Evolutionary conservation across 2,888 invertebrate genomes (phyloP).

Genomic region (Melikaiella ostensackeni): DNA sequence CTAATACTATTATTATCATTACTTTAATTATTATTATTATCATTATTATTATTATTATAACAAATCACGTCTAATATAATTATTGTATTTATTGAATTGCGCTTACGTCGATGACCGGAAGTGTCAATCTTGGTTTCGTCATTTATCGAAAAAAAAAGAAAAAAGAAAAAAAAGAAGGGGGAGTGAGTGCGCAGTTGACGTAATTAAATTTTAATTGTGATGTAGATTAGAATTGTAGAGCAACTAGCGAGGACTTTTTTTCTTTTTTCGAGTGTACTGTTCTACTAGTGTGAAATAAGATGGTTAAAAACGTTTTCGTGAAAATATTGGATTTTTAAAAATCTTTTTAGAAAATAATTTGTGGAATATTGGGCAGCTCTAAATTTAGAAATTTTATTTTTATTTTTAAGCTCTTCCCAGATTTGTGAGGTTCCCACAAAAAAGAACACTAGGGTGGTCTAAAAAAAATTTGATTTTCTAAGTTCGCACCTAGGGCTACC

Average conservation of each 20-base stretch:
- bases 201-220: conserved; percentile 61
- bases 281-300: neutral
- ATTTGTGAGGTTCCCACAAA: no score
- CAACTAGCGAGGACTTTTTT: conserved; percentile 45
- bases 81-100: conserved; percentile 58
- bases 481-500: no score
- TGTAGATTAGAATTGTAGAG: conserved; percentile 55
- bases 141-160: conserved; percentile 33
- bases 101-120: conserved; percentile 52
- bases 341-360: neutral
- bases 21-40: conserved; percentile 41
- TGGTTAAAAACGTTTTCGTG: neutral
- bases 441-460: no score
- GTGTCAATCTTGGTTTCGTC: conserved; percentile 53
- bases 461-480: no score
- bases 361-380: neutral
- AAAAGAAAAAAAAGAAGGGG: conserved; percentile 36
- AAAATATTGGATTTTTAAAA: neutral
- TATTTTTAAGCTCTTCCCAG: no score
- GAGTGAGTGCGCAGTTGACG: conserved; percentile 49
- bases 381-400: no score
- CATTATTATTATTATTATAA: conserved; percentile 46
- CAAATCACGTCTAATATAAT: conserved; percentile 65
- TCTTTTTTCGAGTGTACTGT: conserved; percentile 40
- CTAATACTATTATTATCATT: conserved; percentile 14